These are phyloP conservation scores for Drosophila athabasca DNA, from an alignment of 1,140 invertebrate genomes.

Conservation along the genomic window DNA sequence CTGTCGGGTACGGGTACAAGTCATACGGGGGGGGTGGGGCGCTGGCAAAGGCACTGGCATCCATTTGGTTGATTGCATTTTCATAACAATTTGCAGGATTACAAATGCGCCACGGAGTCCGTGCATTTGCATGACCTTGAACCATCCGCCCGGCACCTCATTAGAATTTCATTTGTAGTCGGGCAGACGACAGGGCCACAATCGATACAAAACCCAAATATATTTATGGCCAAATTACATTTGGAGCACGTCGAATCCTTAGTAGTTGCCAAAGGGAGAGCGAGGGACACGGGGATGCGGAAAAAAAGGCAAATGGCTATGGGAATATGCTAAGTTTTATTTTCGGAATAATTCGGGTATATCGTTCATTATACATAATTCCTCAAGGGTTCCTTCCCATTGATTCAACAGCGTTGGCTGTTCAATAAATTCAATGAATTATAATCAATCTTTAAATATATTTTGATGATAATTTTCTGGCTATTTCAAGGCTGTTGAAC, in stretches of 20 bases:
- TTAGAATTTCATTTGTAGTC: constrained; percentile 56
- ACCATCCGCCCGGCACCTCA: constrained; percentile 24
- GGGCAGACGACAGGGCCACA: constrained; percentile 18
- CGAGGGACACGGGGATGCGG: constrained; percentile 1
- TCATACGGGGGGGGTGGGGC: background rate
- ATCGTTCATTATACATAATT: constrained; percentile 18
- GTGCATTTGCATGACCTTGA: constrained; percentile 54
- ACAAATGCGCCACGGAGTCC: constrained; percentile 54
- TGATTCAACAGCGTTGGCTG: constrained; percentile 14
- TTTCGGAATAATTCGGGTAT: constrained; percentile 38
- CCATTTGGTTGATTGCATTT: constrained; percentile 78
- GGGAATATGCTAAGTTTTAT: constrained; percentile 51
- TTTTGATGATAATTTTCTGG: too few relatives aligned
- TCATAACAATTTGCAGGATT: constrained; percentile 66
- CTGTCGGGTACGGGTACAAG: constrained; percentile 6
- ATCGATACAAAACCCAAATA: constrained; percentile 41
- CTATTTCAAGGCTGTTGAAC: too few relatives aligned
- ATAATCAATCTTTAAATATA: constrained; percentile 1
- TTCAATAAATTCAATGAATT: constrained; percentile 7
- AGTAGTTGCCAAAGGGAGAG: background rate
- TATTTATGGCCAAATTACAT: constrained; percentile 46
- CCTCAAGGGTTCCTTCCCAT: constrained; percentile 26
- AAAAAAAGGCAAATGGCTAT: constrained; percentile 18
- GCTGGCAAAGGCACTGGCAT: constrained; percentile 4
- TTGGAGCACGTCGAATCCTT: constrained; percentile 32